phyloP scores from a whole-genome alignment of 2,113 vertebrate species.

The human (Homo sapiens) region DNA sequence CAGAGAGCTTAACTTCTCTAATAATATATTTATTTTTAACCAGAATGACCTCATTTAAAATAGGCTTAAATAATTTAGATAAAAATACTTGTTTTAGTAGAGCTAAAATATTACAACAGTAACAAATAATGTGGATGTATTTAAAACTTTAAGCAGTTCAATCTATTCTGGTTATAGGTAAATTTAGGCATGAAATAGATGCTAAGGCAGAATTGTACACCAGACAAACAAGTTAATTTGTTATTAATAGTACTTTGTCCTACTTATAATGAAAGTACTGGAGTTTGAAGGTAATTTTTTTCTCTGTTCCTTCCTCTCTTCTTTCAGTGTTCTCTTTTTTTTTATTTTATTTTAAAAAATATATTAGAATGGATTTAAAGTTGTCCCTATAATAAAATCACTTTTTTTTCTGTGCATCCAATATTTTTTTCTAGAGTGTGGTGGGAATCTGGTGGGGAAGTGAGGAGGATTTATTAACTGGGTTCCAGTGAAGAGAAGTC shows the following conservation, averaged over 20 bases:
- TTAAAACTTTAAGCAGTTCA: neutral
- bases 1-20: neutral
- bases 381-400: neutral
- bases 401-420: neutral
- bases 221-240: neutral
- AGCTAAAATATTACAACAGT: neutral
- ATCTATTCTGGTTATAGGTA: neutral
- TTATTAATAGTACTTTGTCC: neutral
- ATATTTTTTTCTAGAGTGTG: neutral
- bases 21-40: neutral
- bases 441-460: fast-evolving
- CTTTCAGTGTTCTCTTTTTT: neutral
- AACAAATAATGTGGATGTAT: neutral
- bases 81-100: neutral
- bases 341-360: neutral
- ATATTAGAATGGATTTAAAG: neutral
- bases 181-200: neutral
- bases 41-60: neutral
- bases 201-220: neutral
- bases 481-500: neutral
- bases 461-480: neutral
- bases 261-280: neutral
- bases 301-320: neutral
- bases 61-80: constrained; percentile 33
- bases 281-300: neutral